Conservation (phyloP, 2,888 invertebrate genomes). For the Eurytoma californica region DNA sequence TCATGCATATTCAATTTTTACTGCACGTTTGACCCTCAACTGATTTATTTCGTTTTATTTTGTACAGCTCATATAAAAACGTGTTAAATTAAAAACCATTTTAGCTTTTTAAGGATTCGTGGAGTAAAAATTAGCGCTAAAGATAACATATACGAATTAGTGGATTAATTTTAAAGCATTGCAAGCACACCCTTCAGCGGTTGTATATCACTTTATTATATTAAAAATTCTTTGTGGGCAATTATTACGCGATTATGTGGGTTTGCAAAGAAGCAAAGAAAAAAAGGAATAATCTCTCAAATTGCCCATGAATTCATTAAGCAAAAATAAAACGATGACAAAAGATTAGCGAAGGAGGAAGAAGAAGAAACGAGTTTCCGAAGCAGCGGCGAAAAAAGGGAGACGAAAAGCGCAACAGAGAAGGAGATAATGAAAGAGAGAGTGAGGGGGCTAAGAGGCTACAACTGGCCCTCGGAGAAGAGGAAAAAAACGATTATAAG, state of each 20-base stretch:
- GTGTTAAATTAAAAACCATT: no score
- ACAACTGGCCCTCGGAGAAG: slow-evolving; percentile 8
- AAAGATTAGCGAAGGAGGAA: slow-evolving; percentile 29
- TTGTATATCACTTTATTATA: not conserved
- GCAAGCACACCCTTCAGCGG: no score
- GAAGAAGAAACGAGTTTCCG: slow-evolving; percentile 24
- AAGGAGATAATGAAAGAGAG: slow-evolving; percentile 36
- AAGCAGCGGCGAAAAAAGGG: slow-evolving; percentile 22
- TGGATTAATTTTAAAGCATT: no score
- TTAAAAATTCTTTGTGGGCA: not conserved
- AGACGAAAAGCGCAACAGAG: slow-evolving; percentile 7
- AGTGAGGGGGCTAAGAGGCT: slow-evolving; percentile 28
- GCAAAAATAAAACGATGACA: slow-evolving; percentile 7
- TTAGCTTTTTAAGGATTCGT: no score
- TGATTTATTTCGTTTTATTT: no score
- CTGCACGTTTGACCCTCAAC: no score
- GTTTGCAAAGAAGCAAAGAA: not conserved
- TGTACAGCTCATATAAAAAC: no score
- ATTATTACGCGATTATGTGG: slow-evolving; percentile 13
- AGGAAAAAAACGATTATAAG: slow-evolving; percentile 45
- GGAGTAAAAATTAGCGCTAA: no score
- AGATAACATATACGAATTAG: no score
- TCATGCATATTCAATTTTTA: no score
- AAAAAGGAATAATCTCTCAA: not conserved
- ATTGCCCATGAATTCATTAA: slow-evolving; percentile 19